These are phyloP conservation scores for Pteropus alecto DNA, from an alignment of 2,113 vertebrate genomes.

Conservation along the genomic window DNA sequence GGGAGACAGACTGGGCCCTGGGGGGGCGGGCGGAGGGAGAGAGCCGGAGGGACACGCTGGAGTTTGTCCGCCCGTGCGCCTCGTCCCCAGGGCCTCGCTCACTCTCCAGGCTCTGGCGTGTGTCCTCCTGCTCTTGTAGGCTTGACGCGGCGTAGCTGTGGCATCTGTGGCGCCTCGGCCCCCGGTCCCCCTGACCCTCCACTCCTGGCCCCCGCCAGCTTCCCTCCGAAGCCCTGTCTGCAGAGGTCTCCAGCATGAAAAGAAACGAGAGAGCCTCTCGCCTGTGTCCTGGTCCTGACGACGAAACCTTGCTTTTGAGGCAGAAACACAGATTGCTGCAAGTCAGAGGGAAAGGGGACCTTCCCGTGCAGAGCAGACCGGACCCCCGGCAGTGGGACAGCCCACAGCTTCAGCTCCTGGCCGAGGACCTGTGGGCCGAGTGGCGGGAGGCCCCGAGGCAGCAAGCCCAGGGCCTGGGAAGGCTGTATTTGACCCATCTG, in stretches of 20 bases:
- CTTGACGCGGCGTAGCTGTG: not conserved
- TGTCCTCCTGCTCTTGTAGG: not conserved
- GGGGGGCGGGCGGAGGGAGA: fast-evolving
- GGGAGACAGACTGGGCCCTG: fast-evolving
- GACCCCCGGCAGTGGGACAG: not conserved
- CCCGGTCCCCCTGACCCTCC: fast-evolving
- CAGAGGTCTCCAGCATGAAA: not conserved
- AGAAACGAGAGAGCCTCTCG: fast-evolving
- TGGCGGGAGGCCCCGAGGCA: not conserved
- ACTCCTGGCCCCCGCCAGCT: fast-evolving
- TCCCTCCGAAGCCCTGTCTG: not conserved
- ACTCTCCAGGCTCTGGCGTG: fast-evolving
- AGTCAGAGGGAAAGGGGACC: fast-evolving
- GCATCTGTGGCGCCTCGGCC: not conserved
- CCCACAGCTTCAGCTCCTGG: not conserved
- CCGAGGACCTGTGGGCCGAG: fast-evolving
- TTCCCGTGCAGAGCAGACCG: fast-evolving
- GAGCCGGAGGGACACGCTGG: fast-evolving
- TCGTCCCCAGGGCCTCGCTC: not conserved
- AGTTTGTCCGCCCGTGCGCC: not conserved
- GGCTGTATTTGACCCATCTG: not conserved
- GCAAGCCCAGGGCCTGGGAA: not conserved
- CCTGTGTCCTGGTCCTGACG: fast-evolving
- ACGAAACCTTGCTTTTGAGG: fast-evolving
- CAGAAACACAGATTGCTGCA: not conserved